phyloP scores from a whole-genome alignment of 2,113 vertebrate species.

The Haliaeetus leucogaster region DNA sequence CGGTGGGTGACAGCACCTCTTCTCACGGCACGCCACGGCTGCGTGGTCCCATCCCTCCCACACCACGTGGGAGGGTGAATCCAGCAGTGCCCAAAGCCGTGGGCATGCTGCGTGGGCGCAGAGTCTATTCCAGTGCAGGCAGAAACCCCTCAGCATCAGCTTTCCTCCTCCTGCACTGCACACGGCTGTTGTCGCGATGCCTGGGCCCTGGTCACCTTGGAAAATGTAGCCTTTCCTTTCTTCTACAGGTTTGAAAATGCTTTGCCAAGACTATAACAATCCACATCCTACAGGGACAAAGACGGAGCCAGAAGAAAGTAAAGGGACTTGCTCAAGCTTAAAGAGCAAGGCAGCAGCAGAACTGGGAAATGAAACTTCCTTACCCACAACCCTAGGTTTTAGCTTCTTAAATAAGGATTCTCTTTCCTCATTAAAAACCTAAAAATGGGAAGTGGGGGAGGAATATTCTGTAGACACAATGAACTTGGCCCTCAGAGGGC shows the following conservation, averaged over 20 bases:
- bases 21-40: accelerated
- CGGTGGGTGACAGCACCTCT: background rate
- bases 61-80: background rate
- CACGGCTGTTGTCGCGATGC: accelerated
- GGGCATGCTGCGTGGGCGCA: accelerated
- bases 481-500: constrained; percentile 9
- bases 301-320: background rate
- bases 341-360: background rate
- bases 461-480: background rate
- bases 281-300: background rate
- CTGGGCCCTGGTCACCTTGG: background rate
- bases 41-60: background rate
- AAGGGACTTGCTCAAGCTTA: background rate
- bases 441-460: background rate
- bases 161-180: background rate
- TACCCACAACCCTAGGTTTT: background rate
- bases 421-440: constrained; percentile 39
- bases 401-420: background rate
- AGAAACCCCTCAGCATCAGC: background rate
- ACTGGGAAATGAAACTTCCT: constrained; percentile 9
- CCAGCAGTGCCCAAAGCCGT: background rate
- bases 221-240: background rate
- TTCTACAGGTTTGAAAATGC: background rate
- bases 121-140: background rate
- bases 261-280: background rate